Evolutionary conservation across 1,140 invertebrate species (phyloP).

Genomic region (Drosophila busckii): DNA sequence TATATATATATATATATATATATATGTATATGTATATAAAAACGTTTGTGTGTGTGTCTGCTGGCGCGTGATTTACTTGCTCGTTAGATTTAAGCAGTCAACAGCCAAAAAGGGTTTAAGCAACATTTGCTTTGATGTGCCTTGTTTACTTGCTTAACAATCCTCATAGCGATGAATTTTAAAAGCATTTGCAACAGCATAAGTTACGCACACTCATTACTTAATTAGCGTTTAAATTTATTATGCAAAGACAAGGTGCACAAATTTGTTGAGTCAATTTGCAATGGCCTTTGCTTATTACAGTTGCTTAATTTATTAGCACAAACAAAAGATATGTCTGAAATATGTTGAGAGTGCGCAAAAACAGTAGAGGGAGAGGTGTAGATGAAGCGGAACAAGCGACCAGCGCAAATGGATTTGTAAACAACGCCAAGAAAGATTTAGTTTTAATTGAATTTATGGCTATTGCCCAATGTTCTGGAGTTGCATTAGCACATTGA

Average conservation of each 20-base stretch:
- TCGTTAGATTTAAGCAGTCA: conserved; percentile 31
- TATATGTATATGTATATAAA: conserved; percentile 25
- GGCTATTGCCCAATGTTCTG: conserved; percentile 32
- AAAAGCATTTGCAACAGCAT: conserved; percentile 5
- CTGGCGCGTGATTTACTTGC: conserved; percentile 47
- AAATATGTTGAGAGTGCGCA: too few relatives aligned
- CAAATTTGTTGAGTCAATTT: conserved; percentile 27
- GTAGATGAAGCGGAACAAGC: not conserved
- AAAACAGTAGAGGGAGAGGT: not conserved
- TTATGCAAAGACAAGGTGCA: conserved; percentile 30
- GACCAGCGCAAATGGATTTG: conserved; percentile 22
- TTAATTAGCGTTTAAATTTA: conserved; percentile 38
- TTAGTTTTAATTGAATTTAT: conserved; percentile 60
- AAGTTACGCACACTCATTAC: conserved; percentile 30
- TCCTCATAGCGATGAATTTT: too few relatives aligned
- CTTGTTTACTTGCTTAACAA: too few relatives aligned
- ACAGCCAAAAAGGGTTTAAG: conserved; percentile 17
- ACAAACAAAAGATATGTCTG: too few relatives aligned
- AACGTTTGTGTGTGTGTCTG: conserved; percentile 6
- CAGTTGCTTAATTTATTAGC: too few relatives aligned
- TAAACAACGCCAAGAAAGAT: conserved; percentile 58
- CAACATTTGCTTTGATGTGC: conserved; percentile 22
- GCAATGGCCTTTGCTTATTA: not conserved
- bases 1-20: conserved; percentile 10
- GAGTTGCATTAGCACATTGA: not conserved